These are phyloP conservation scores for Sardina pilchardus DNA, from an alignment of 2,113 vertebrate genomes.

Conservation along the genomic window DNA sequence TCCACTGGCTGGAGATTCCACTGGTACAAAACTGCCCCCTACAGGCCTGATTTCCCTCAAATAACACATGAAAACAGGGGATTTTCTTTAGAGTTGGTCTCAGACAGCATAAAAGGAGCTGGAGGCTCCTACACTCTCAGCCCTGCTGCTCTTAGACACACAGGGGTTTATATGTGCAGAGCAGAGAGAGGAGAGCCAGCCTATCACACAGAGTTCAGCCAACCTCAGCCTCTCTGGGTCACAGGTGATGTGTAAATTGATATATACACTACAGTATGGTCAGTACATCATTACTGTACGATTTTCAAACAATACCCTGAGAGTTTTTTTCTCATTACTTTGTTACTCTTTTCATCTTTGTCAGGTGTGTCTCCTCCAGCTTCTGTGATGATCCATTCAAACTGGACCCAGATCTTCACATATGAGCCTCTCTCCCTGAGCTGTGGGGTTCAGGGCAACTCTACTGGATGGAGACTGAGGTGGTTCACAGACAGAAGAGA, in stretches of 20 bases:
- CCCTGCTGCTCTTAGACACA: conserved; percentile 12
- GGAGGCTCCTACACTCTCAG: conserved; percentile 15
- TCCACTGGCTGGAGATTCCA: conserved; percentile 42
- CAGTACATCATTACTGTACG: too few species aligned
- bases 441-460: conserved; percentile 16
- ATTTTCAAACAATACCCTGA: too few species aligned
- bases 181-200: conserved; percentile 37
- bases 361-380: not conserved
- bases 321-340: too few species aligned
- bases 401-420: conserved; percentile 28
- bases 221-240: conserved; percentile 35
- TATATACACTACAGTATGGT: too few species aligned
- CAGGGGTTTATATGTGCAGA: conserved; percentile 42
- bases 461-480: conserved; percentile 29
- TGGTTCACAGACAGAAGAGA: conserved; percentile 18
- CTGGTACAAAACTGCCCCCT: conserved; percentile 29
- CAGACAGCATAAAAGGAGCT: not conserved
- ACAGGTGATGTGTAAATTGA: conserved; percentile 48
- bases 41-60: not conserved
- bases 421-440: conserved; percentile 29
- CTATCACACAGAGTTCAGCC: conserved; percentile 38
- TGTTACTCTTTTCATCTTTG: not conserved
- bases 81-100: not conserved
- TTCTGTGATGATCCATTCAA: conserved; percentile 9
- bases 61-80: not conserved